These are phyloP conservation scores for Planiliza haematocheilus DNA, from an alignment of 2,113 vertebrate species.

Conservation along the genomic window DNA sequence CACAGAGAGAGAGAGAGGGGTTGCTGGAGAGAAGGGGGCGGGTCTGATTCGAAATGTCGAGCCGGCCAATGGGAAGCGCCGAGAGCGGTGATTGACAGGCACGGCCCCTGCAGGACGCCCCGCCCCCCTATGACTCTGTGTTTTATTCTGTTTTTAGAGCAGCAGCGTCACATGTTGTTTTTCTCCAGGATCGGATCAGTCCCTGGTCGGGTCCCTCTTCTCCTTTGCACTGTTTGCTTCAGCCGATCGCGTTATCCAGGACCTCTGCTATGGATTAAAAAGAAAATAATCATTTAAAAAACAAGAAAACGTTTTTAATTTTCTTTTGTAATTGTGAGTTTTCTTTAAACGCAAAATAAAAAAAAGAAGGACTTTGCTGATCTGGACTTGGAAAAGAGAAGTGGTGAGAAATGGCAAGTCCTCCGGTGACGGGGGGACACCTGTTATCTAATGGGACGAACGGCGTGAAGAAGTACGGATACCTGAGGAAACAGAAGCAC, in stretches of 20 bases:
- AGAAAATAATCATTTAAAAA: neutral
- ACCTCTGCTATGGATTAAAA: constrained; percentile 57
- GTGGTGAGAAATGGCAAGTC: constrained; percentile 83
- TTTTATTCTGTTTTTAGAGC: constrained; percentile 81
- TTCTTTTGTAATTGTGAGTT: neutral
- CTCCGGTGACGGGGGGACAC: constrained; percentile 78
- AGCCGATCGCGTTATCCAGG: no score
- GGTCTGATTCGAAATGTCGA: constrained; percentile 27
- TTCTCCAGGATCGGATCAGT: constrained; percentile 86
- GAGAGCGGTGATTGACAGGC: constrained; percentile 59
- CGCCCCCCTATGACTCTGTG: constrained; percentile 79
- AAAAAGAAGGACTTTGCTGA: constrained; percentile 14
- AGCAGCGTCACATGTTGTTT: constrained; percentile 96
- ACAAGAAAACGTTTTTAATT: neutral
- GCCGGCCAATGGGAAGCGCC: constrained; percentile 61
- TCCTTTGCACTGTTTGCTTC: constrained; percentile 49
- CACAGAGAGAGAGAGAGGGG: no score
- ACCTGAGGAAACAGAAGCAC: constrained; percentile 96
- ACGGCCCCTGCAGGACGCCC: constrained; percentile 74
- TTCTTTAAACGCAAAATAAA: no score
- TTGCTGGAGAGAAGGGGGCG: constrained; percentile 25
- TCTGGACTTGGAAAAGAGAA: constrained; percentile 21
- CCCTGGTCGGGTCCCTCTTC: constrained; percentile 73
- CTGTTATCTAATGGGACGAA: constrained; percentile 72
- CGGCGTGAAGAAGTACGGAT: constrained; percentile 93